Evolutionary conservation across 2,888 invertebrate species (phyloP).

Genomic region (Drosophila pegasa): DNA sequence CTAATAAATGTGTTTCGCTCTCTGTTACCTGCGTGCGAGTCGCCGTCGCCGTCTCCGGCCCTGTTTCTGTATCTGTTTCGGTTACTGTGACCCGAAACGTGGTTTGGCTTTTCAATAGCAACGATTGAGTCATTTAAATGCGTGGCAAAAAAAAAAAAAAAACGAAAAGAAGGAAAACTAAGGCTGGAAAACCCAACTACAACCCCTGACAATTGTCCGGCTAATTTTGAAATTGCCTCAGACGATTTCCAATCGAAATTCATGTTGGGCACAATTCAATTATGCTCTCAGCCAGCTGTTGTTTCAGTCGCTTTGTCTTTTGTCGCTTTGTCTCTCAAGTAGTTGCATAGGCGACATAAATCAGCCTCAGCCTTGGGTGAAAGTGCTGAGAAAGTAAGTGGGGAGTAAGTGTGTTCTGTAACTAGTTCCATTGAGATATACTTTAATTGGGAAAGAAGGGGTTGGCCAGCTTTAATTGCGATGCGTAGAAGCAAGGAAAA

Average conservation of each 20-base stretch:
- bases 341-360: constrained; percentile 42
- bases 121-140: constrained; percentile 78
- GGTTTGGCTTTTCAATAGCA: constrained; percentile 56
- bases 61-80: constrained; percentile 11
- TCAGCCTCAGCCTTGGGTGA: constrained; percentile 48
- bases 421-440: constrained; percentile 25
- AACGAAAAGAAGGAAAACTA: constrained; percentile 9
- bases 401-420: constrained; percentile 25
- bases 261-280: constrained; percentile 63
- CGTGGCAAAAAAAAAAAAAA: constrained; percentile 47
- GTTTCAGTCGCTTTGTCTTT: constrained; percentile 13
- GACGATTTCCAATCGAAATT: constrained; percentile 37
- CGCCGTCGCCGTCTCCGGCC: too few species aligned
- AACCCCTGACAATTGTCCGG: constrained; percentile 55
- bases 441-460: constrained; percentile 10
- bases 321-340: constrained; percentile 46
- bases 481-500: constrained; percentile 17
- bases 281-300: constrained; percentile 64
- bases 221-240: constrained; percentile 48
- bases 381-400: constrained; percentile 42
- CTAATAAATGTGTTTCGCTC: constrained; percentile 70
- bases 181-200: constrained; percentile 17
- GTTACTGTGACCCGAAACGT: constrained; percentile 43
- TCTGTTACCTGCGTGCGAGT: constrained; percentile 14
- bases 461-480: constrained; percentile 36